A percentile compares a stretch with the other conserved stretches of the same genome.
phyloP scores from a whole-genome alignment of 37 sponge, comb jelly and placozoan species.

The Lycopodina hypogea region DNA sequence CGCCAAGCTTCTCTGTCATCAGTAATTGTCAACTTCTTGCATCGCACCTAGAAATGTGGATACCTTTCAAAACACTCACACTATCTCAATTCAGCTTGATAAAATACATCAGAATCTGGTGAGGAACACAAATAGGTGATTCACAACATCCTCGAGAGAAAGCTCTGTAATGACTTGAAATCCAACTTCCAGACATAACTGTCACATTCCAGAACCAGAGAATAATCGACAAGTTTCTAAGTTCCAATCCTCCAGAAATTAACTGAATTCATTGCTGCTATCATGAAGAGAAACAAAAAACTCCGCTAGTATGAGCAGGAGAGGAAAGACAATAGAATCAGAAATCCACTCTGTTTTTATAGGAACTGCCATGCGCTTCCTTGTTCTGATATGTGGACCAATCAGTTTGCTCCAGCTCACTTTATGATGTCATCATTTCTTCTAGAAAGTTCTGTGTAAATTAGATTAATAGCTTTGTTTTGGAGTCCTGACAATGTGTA shows the following conservation, averaged over 20 bases:
- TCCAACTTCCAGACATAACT: constrained; percentile 62
- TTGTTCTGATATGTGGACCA: too few species aligned
- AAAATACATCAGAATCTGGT: constrained; percentile 33
- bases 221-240: constrained; percentile 76
- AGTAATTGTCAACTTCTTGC: neutral
- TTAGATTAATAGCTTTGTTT: too few species aligned
- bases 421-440: too few species aligned
- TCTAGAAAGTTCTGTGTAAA: too few species aligned
- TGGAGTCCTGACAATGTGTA: too few species aligned
- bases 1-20: constrained; percentile 41
- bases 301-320: constrained; percentile 24
- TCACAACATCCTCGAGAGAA: constrained; percentile 78
- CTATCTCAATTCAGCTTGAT: constrained; percentile 29
- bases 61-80: constrained; percentile 45
- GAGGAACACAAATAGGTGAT: constrained; percentile 70
- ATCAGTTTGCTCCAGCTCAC: too few species aligned
- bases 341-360: too few species aligned
- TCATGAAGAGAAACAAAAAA: constrained; percentile 15
- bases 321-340: constrained; percentile 24
- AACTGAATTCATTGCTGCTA: constrained; percentile 45
- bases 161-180: constrained; percentile 79
- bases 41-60: constrained; percentile 22
- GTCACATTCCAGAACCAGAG: constrained; percentile 70
- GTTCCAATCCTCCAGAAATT: constrained; percentile 76
- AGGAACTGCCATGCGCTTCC: too few species aligned